These are phyloP conservation scores for Pangasius macronema DNA, from an alignment of 2,797 vertebrate genomes.

Conservation along the genomic window DNA sequence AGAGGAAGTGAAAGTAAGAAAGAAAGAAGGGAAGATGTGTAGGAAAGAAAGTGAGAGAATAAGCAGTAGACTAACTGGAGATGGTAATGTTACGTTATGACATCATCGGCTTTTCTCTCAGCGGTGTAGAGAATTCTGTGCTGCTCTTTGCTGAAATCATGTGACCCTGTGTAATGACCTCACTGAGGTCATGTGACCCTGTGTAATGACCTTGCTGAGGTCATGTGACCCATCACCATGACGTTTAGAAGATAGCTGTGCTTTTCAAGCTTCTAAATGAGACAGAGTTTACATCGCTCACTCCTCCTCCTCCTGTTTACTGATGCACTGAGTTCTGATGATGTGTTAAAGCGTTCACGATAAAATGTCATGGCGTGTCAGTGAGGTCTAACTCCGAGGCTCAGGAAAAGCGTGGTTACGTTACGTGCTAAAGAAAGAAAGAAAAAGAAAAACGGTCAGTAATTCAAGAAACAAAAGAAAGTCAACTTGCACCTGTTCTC, in stretches of 20 bases:
- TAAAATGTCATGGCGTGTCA: neutral
- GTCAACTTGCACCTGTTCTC: slow-evolving; percentile 79
- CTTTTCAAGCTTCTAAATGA: slow-evolving; percentile 13
- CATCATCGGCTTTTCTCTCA: neutral
- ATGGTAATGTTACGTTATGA: neutral
- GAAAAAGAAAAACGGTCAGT: slow-evolving; percentile 17
- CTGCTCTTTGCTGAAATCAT: neutral
- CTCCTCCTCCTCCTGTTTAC: neutral
- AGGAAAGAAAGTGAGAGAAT: neutral
- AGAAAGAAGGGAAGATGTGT: too few relatives aligned
- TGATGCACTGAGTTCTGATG: neutral
- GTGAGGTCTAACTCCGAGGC: neutral
- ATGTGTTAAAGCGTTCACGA: slow-evolving; percentile 7
- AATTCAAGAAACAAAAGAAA: neutral
- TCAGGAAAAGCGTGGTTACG: neutral
- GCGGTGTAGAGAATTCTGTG: neutral
- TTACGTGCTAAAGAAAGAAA: slow-evolving; percentile 26
- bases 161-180: neutral
- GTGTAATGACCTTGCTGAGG: neutral
- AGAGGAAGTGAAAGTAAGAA: neutral
- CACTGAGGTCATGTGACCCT: slow-evolving; percentile 1
- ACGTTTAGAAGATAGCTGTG: slow-evolving; percentile 4
- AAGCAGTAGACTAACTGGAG: neutral
- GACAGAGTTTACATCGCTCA: neutral
- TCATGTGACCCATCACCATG: neutral